These are phyloP conservation scores for Caenorhabditis zanzibari DNA, from an alignment of 2,888 invertebrate genomes.

Conservation along the genomic window DNA sequence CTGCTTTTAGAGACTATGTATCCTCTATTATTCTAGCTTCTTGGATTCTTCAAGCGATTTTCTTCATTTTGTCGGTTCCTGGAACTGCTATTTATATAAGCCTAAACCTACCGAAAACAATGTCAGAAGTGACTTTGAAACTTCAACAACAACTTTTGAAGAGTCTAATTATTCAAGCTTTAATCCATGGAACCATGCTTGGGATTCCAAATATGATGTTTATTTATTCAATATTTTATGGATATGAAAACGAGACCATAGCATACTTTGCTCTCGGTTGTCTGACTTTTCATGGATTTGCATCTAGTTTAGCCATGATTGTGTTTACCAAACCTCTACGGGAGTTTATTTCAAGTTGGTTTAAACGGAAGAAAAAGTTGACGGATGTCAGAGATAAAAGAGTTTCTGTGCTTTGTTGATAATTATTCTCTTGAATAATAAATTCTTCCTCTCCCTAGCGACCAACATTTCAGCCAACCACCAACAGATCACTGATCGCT, in stretches of 20 bases:
- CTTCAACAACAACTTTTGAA: slow-evolving; percentile 19
- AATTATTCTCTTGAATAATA: slow-evolving; percentile 21
- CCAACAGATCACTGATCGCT: slow-evolving; percentile 9
- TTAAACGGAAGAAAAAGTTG: background rate
- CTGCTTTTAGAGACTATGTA: slow-evolving; percentile 6
- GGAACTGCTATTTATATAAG: background rate
- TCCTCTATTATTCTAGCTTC: background rate
- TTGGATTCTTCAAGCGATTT: slow-evolving; percentile 15
- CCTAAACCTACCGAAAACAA: slow-evolving; percentile 8
- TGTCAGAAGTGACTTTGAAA: slow-evolving; percentile 30
- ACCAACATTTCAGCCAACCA: background rate
- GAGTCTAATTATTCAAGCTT: slow-evolving; percentile 21
- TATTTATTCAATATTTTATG: slow-evolving; percentile 25
- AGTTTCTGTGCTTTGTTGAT: no score
- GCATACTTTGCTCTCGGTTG: background rate
- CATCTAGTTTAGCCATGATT: slow-evolving; percentile 11
- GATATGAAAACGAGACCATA: slow-evolving; percentile 3
- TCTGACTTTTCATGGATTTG: slow-evolving; percentile 29
- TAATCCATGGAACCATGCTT: slow-evolving; percentile 29
- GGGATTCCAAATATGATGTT: slow-evolving; percentile 39
- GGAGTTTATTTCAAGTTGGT: background rate
- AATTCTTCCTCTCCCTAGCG: background rate
- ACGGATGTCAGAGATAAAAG: background rate
- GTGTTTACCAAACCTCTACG: slow-evolving; percentile 6
- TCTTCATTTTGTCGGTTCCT: background rate